A percentile compares a stretch with the other conserved stretches of the same genome.
These are phyloP conservation scores for Nothura maculosa DNA, from an alignment of 2,797 vertebrate species.

Conservation along the genomic window DNA sequence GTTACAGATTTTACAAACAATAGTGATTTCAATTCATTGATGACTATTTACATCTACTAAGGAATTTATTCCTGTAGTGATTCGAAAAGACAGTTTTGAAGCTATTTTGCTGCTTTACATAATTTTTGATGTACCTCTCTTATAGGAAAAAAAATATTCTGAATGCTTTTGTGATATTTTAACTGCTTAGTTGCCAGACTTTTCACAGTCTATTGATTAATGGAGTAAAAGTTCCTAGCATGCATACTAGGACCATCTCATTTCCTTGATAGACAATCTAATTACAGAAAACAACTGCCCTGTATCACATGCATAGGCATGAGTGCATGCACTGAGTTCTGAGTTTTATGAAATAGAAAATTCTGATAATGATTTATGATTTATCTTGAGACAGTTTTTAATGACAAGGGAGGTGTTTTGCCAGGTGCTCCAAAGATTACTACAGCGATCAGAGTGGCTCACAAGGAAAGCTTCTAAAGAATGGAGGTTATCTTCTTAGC, in stretches of 20 bases:
- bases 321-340: background rate
- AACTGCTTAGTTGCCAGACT: background rate
- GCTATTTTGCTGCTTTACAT: background rate
- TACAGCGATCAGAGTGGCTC: background rate
- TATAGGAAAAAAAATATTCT: background rate
- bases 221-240: background rate
- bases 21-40: background rate
- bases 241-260: background rate
- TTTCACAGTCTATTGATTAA: background rate
- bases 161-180: background rate
- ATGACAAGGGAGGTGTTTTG: background rate
- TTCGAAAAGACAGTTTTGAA: background rate
- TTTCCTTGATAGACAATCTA: constrained; percentile 8
- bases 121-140: background rate
- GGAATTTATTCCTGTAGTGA: background rate
- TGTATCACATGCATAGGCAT: background rate
- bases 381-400: background rate
- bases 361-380: background rate
- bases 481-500: constrained; percentile 44
- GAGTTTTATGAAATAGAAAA: background rate
- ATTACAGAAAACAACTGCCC: background rate
- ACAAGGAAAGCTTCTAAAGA: background rate
- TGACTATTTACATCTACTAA: background rate
- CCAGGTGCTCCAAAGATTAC: constrained; percentile 7
- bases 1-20: background rate